Conservation (phyloP, 1,140 invertebrate species). For the Brachionus manjavacas region DNA sequence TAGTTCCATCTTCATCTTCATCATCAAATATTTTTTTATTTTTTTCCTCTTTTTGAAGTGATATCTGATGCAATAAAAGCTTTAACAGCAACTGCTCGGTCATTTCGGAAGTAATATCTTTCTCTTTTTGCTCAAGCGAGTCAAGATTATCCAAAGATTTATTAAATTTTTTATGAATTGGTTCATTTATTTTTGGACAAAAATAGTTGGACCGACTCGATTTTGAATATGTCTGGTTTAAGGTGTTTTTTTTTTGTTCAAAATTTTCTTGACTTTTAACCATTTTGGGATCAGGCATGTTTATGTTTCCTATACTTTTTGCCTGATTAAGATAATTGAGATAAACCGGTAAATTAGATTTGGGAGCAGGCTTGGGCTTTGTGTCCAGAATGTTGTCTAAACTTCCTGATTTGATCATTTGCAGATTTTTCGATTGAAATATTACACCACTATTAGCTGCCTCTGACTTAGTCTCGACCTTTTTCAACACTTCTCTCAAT, state of each 20-base stretch:
- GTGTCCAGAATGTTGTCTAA: not conserved
- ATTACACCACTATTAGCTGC: not conserved
- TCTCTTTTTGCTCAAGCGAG: not conserved
- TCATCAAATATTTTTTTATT: not conserved
- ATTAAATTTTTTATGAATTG: constrained; percentile 12
- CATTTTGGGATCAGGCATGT: not conserved
- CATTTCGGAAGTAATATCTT: not conserved
- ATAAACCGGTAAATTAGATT: constrained; percentile 21
- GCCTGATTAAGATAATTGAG: constrained; percentile 9
- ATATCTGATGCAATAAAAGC: constrained; percentile 28
- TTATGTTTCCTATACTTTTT: not conserved
- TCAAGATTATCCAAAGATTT: constrained; percentile 26
- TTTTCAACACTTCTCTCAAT: not conserved
- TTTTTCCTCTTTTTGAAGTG: not conserved
- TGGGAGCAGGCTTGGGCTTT: not conserved
- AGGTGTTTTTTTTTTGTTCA: not conserved
- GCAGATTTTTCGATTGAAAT: not conserved
- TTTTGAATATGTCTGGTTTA: constrained; percentile 21
- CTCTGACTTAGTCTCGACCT: not conserved
- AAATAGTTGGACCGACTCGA: not conserved
- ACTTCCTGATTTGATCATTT: constrained; percentile 21
- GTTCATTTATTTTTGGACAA: not conserved
- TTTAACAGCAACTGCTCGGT: constrained; percentile 34
- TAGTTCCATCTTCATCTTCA: not conserved
- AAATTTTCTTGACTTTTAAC: constrained; percentile 16